Percentiles rank a stretch among this genome's conserved stretches.
phyloP scores from a whole-genome alignment of 2,797 vertebrate genomes.

The Microctenopoma steveboyesi region DNA sequence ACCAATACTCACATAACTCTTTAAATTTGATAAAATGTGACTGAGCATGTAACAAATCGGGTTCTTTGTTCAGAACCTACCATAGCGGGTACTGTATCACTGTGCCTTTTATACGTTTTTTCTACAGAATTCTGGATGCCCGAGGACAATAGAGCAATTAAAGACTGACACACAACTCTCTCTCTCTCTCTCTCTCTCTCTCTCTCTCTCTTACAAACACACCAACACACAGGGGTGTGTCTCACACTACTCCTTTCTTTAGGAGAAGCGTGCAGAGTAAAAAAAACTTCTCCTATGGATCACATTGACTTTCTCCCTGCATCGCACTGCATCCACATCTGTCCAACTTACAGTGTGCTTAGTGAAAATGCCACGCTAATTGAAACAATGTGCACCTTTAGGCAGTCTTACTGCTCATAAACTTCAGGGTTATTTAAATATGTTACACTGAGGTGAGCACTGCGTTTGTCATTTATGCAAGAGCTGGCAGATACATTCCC shows the following conservation, averaged over 20 bases:
- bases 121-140: conserved; percentile 23
- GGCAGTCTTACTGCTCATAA: conserved; percentile 21
- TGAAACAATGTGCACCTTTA: conserved; percentile 1
- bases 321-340: conserved; percentile 10
- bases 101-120: neutral
- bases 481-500: conserved; percentile 38
- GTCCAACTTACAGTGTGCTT: neutral
- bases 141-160: conserved; percentile 11
- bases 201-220: neutral
- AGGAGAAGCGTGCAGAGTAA: no score
- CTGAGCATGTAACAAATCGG: neutral
- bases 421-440: conserved; percentile 47
- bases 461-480: conserved; percentile 50
- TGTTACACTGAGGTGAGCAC: conserved; percentile 27
- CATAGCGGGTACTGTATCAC: neutral
- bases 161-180: conserved; percentile 6
- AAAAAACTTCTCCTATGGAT: neutral
- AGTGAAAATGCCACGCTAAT: conserved; percentile 6
- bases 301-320: conserved; percentile 1
- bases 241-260: no score
- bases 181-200: neutral
- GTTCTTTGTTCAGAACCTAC: neutral
- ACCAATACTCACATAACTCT: neutral
- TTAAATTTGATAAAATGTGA: neutral
- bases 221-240: no score